Percentiles rank a stretch among this genome's conserved stretches.
Conservation (phyloP, 2,888 invertebrate species). For the Clitarchus hookeri region DNA sequence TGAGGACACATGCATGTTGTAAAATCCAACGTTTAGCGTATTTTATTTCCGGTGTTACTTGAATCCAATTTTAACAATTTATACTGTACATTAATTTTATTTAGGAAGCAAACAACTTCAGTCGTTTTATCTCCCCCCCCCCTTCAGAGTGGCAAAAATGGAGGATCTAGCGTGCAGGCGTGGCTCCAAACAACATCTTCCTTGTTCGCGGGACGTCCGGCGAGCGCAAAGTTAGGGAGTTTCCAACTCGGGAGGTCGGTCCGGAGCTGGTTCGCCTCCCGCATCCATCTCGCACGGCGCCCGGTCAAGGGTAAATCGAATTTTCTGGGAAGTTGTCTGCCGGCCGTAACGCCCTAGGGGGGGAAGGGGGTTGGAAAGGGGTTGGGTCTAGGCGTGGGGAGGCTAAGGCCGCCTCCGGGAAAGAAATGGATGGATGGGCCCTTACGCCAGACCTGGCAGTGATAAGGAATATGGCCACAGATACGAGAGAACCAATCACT, state of each 20-base stretch:
- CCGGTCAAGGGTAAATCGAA: background rate
- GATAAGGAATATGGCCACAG: constrained; percentile 1
- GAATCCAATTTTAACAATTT: too few relatives aligned
- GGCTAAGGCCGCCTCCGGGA: background rate
- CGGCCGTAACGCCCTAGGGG: background rate
- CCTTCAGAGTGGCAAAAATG: too few relatives aligned
- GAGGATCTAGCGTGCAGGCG: too few relatives aligned
- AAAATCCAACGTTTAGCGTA: too few relatives aligned
- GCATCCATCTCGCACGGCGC: background rate
- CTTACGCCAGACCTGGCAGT: constrained; percentile 3
- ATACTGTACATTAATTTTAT: too few relatives aligned
- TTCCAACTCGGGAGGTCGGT: background rate
- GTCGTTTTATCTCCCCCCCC: too few relatives aligned
- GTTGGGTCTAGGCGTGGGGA: background rate
- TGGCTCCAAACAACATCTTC: too few relatives aligned
- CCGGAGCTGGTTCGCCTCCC: background rate
- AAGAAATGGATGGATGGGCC: background rate
- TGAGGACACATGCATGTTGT: too few relatives aligned
- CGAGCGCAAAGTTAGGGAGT: background rate
- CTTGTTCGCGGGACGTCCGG: too few relatives aligned
- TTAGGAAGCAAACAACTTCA: too few relatives aligned
- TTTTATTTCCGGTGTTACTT: too few relatives aligned
- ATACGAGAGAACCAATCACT: background rate
- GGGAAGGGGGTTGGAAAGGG: background rate
- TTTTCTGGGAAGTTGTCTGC: constrained; percentile 7